Evolutionary conservation across 2,888 invertebrate genomes (phyloP).

Genomic region (Orthosia cruda): DNA sequence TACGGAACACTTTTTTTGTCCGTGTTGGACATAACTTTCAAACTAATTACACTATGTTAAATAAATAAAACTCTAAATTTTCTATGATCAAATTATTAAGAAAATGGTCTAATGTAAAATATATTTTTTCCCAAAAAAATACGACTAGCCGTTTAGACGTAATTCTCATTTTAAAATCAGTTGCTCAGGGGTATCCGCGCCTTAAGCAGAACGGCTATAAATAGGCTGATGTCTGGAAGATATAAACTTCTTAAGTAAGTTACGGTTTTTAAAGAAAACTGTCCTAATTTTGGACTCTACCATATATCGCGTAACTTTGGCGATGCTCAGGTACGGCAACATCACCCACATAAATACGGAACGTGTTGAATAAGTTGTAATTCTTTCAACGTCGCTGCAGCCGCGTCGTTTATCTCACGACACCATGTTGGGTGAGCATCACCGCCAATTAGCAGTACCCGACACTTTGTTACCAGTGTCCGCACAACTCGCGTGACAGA

Average conservation of each 20-base stretch:
- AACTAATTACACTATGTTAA: no score
- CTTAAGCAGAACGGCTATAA: neutral
- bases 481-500: constrained; percentile 79
- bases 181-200: no score
- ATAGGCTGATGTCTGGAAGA: constrained; percentile 15
- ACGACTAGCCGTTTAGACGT: no score
- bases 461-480: constrained; percentile 75
- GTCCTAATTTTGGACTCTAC: constrained; percentile 19
- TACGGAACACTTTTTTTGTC: no score
- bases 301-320: constrained; percentile 31
- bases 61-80: no score
- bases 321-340: constrained; percentile 25
- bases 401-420: constrained; percentile 73
- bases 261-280: neutral
- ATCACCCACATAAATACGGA: constrained; percentile 53
- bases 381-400: constrained; percentile 69
- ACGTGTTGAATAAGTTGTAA: constrained; percentile 64
- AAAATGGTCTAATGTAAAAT: no score
- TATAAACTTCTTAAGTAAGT: constrained; percentile 14
- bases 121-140: no score
- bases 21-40: no score
- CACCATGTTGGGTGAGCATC: constrained; percentile 76
- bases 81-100: no score
- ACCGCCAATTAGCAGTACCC: constrained; percentile 78
- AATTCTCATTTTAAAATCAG: no score